Evolutionary conservation across 2,113 vertebrate species (phyloP).

Genomic region (Hydrochoerus hydrochaeris): DNA sequence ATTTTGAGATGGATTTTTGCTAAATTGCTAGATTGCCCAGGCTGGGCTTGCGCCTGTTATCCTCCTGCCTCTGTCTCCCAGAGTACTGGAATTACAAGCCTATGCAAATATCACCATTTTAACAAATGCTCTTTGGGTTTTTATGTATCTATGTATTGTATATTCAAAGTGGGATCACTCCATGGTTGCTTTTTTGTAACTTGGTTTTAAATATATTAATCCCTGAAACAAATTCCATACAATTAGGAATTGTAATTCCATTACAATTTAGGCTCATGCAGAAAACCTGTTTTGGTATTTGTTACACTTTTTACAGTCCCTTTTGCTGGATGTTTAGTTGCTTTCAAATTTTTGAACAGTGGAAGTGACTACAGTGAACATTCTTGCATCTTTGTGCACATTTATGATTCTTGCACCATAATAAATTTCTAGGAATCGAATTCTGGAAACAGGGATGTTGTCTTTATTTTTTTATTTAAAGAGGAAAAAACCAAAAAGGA

Average conservation of each 20-base stretch:
- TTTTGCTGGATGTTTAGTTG: background rate
- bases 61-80: background rate
- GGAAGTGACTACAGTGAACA: background rate
- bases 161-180: background rate
- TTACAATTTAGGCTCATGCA: background rate
- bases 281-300: background rate
- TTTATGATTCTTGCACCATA: background rate
- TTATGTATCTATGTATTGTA: background rate
- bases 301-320: background rate
- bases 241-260: background rate
- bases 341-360: background rate
- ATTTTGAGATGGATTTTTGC: background rate
- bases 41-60: background rate
- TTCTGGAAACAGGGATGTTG: background rate
- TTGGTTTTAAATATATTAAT: background rate
- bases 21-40: background rate
- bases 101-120: background rate
- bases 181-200: background rate
- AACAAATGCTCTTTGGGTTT: background rate
- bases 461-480: too few relatives aligned
- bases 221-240: background rate
- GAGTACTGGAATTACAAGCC: background rate
- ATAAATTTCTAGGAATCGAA: constrained; percentile 20
- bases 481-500: too few relatives aligned
- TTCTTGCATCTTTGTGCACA: background rate